Percentiles rank a stretch among this genome's conserved stretches.
phyloP scores from a whole-genome alignment of 2,797 vertebrate genomes.

The Anisognathus igniventris region DNA sequence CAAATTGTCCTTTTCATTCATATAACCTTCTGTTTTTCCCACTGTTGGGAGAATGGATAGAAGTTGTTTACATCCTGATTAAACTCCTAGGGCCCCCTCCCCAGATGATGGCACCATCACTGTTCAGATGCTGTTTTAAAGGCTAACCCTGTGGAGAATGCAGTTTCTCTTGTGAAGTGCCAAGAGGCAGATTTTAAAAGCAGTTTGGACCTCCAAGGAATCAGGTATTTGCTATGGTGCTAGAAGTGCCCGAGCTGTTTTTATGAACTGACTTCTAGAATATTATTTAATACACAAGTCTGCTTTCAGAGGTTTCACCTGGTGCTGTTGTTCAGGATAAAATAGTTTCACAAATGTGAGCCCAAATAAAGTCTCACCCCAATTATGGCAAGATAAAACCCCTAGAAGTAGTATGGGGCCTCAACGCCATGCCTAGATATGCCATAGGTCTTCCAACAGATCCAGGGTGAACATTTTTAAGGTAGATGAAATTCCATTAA shows the following conservation, averaged over 20 bases:
- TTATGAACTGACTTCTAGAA: not conserved
- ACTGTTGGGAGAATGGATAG: not conserved
- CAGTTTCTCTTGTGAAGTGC: not conserved
- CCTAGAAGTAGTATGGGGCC: not conserved
- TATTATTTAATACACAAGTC: not conserved
- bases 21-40: not conserved
- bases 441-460: not conserved
- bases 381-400: not conserved
- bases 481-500: not conserved
- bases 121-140: not conserved
- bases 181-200: not conserved
- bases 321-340: not conserved
- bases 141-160: not conserved
- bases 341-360: not conserved
- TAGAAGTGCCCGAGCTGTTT: not conserved
- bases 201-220: not conserved
- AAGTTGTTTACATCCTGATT: slow-evolving; percentile 56
- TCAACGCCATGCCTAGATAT: not conserved
- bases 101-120: not conserved
- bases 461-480: not conserved
- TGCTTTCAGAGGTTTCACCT: not conserved
- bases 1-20: not conserved
- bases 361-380: not conserved
- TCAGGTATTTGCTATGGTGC: not conserved
- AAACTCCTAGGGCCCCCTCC: not conserved